Evolutionary conservation across 1,140 invertebrate species (phyloP).

Genomic region (Limonius californicus): DNA sequence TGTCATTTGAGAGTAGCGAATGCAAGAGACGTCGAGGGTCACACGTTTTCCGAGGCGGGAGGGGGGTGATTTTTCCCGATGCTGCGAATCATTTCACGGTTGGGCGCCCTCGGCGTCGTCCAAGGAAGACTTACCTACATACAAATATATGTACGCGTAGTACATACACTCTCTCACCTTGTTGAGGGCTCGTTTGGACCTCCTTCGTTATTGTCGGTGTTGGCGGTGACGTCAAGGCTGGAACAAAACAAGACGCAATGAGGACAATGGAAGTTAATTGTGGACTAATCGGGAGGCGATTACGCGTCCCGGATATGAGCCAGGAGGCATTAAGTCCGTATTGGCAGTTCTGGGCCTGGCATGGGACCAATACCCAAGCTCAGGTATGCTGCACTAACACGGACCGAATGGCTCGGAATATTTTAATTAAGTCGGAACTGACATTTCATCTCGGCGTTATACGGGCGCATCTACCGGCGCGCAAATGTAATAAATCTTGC

Average conservation of each 20-base stretch:
- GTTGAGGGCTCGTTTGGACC: neutral
- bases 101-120: neutral
- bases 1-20: neutral
- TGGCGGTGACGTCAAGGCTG: conserved; percentile 34
- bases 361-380: conserved; percentile 1
- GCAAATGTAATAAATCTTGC: neutral
- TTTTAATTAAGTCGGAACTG: conserved; percentile 9
- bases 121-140: too few species aligned
- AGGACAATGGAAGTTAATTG: conserved; percentile 29
- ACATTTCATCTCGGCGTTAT: neutral
- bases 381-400: conserved; percentile 17
- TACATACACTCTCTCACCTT: neutral
- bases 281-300: conserved; percentile 6
- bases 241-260: conserved; percentile 31
- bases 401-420: conserved; percentile 11
- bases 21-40: neutral
- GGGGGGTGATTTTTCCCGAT: neutral
- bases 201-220: conserved; percentile 27
- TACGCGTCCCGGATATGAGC: conserved; percentile 11
- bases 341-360: conserved; percentile 7
- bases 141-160: too few species aligned
- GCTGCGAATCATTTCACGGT: conserved; percentile 6
- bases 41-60: neutral
- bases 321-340: conserved; percentile 2
- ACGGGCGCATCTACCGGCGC: neutral